phyloP scores from a whole-genome alignment of 2,797 vertebrate genomes.

The Chanos chanos region DNA sequence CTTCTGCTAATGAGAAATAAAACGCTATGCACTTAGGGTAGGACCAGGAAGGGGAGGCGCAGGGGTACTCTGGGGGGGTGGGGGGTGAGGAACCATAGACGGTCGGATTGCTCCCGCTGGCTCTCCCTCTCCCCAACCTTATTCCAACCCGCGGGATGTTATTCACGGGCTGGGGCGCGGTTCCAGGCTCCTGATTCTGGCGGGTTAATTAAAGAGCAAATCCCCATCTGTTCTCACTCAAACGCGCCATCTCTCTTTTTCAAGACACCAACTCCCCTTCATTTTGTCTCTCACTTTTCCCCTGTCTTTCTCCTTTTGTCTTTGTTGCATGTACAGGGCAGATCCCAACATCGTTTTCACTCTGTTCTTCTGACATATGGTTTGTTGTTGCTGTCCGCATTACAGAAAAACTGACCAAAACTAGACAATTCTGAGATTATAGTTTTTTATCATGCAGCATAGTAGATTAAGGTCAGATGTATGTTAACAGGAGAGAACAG shows the following conservation, averaged over 20 bases:
- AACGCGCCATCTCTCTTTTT: slow-evolving; percentile 58
- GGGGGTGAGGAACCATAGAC: too few species aligned
- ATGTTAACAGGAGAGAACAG: too few species aligned
- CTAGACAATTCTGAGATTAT: too few species aligned
- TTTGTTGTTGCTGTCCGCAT: too few species aligned
- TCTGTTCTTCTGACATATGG: too few species aligned
- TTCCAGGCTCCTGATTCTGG: slow-evolving; percentile 78
- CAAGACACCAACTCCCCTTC: slow-evolving; percentile 19
- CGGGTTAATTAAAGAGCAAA: slow-evolving; percentile 85
- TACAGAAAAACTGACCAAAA: too few species aligned
- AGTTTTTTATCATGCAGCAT: too few species aligned
- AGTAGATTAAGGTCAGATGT: too few species aligned
- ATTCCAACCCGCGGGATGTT: slow-evolving; percentile 64
- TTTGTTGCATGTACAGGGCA: neutral
- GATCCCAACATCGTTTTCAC: neutral
- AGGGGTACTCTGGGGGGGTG: slow-evolving; percentile 15
- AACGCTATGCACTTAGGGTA: slow-evolving; percentile 69
- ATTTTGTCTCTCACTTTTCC: neutral
- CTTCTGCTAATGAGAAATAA: slow-evolving; percentile 84
- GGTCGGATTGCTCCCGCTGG: too few species aligned
- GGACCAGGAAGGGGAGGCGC: slow-evolving; percentile 42
- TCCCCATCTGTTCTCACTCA: slow-evolving; percentile 83
- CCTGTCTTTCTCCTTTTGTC: slow-evolving; percentile 6
- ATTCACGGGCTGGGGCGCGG: slow-evolving; percentile 80
- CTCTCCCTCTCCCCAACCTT: slow-evolving; percentile 57